These are phyloP conservation scores for Lasioglossum vierecki DNA, from an alignment of 2,888 invertebrate genomes.

Conservation along the genomic window DNA sequence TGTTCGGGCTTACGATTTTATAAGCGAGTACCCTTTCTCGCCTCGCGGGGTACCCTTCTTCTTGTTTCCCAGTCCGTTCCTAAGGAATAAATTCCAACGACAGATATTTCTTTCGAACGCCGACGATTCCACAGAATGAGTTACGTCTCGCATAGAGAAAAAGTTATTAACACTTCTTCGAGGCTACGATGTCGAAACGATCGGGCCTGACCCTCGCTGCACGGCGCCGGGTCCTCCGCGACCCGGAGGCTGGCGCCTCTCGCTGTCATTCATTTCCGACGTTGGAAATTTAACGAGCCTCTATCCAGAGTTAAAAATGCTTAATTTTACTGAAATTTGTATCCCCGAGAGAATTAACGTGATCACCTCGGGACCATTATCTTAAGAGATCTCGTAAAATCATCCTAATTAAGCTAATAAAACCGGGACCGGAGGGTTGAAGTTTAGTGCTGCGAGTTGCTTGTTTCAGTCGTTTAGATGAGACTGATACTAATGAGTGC, in stretches of 20 bases:
- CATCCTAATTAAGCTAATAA: neutral
- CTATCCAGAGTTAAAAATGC: neutral
- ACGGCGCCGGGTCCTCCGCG: neutral
- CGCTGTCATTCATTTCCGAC: neutral
- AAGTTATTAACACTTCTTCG: constrained; percentile 2
- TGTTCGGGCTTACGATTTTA: constrained; percentile 41
- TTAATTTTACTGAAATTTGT: neutral
- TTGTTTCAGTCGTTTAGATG: too few species aligned
- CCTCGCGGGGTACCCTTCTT: neutral
- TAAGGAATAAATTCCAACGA: neutral
- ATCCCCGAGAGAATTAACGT: too few species aligned
- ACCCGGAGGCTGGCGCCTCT: neutral
- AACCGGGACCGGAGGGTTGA: neutral
- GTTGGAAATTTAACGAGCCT: neutral
- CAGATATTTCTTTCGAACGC: neutral
- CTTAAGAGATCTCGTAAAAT: neutral
- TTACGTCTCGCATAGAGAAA: neutral
- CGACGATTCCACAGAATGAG: neutral
- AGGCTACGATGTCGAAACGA: neutral
- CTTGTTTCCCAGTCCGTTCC: neutral
- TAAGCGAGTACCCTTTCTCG: constrained; percentile 20
- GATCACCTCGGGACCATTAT: too few species aligned
- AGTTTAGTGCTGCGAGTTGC: too few species aligned
- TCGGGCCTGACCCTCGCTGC: neutral
- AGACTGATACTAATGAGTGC: neutral